A percentile compares a stretch with the other conserved stretches of the same genome.
Conservation (phyloP, 2,797 vertebrate species). For the Nyctalus aviator region DNA sequence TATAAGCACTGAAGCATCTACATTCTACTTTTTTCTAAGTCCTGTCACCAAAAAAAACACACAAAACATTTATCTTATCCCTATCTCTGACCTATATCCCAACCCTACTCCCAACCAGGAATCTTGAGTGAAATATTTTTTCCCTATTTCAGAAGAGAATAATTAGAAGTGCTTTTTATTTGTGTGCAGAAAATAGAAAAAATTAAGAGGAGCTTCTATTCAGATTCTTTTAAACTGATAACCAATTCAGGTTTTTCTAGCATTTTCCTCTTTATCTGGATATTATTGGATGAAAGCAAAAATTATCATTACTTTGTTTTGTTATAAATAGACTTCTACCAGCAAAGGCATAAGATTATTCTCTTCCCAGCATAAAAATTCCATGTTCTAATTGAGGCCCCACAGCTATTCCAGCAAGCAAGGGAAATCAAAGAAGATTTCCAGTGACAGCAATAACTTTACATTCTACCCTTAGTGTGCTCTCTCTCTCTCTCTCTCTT, state of each 20-base stretch:
- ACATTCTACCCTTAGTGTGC: background rate
- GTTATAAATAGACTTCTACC: slow-evolving; percentile 33
- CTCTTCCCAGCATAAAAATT: background rate
- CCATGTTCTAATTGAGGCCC: background rate
- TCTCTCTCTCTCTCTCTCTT: too few species aligned
- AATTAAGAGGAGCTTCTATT: background rate
- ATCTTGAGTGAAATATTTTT: slow-evolving; percentile 44
- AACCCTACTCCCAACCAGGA: background rate
- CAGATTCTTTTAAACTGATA: slow-evolving; percentile 8
- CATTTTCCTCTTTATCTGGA: slow-evolving; percentile 17
- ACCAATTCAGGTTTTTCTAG: background rate
- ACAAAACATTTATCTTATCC: background rate
- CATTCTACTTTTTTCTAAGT: background rate
- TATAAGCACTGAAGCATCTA: background rate
- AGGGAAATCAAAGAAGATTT: slow-evolving; percentile 38
- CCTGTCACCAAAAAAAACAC: background rate
- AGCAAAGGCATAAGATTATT: background rate
- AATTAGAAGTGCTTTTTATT: background rate
- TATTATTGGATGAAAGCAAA: slow-evolving; percentile 25
- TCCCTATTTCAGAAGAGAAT: background rate
- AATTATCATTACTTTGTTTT: background rate
- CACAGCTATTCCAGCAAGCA: background rate
- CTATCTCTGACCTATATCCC: background rate
- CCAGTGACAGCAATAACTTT: background rate
- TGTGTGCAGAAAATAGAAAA: background rate